phyloP scores from a whole-genome alignment of 2,113 vertebrate species.

The Theristicus caerulescens region DNA sequence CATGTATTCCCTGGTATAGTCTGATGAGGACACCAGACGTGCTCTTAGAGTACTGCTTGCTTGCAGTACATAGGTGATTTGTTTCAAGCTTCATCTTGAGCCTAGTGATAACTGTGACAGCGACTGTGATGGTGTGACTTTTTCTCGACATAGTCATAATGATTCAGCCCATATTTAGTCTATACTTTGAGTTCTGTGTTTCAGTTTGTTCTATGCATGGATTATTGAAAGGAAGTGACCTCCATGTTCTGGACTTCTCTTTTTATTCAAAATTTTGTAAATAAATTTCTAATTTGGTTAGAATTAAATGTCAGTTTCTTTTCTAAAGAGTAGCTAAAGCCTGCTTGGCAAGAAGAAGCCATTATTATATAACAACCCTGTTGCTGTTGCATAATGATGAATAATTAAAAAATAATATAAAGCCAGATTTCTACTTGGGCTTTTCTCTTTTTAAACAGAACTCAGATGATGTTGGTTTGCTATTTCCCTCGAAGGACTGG shows the following conservation, averaged over 20 bases:
- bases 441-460: background rate
- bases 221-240: background rate
- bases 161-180: background rate
- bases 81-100: background rate
- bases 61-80: background rate
- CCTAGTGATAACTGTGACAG: background rate
- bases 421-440: background rate
- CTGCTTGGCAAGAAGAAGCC: background rate
- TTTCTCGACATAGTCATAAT: background rate
- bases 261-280: background rate
- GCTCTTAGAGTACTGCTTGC: background rate
- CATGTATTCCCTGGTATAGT: background rate
- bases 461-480: accelerated
- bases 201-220: background rate
- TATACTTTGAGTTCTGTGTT: background rate
- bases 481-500: background rate
- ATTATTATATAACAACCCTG: background rate
- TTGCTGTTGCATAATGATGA: background rate
- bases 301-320: background rate
- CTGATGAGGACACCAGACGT: background rate
- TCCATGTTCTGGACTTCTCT: background rate
- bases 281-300: background rate
- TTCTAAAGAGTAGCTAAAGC: background rate
- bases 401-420: background rate
- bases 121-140: background rate